A percentile compares a stretch with the other conserved stretches of the same genome.
These are phyloP conservation scores for Salvelinus sp. DNA, from an alignment of 2,113 vertebrate genomes.

Conservation along the genomic window DNA sequence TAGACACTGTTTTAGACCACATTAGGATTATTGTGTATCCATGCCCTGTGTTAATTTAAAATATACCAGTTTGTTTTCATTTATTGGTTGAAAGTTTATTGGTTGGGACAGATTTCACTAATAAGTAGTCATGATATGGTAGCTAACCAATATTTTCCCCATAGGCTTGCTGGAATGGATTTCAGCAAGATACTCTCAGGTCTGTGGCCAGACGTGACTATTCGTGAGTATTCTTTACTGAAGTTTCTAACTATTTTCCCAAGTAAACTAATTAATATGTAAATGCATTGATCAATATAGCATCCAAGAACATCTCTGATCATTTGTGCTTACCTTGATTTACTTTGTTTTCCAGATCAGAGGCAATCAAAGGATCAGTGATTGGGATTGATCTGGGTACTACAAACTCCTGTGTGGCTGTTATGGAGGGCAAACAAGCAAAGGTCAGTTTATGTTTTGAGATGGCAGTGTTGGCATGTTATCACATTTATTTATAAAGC, in stretches of 20 bases:
- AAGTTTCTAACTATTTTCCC: no score
- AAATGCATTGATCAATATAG: no score
- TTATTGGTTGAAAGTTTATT: not conserved
- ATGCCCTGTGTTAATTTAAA: not conserved
- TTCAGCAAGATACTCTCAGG: conserved; percentile 80
- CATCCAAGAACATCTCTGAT: no score
- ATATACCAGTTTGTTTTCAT: not conserved
- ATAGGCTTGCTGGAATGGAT: conserved; percentile 83
- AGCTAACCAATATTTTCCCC: not conserved
- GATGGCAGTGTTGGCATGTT: not conserved
- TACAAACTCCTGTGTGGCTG: conserved; percentile 97
- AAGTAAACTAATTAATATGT: no score
- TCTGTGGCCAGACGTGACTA: conserved; percentile 82
- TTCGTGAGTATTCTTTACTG: conserved; percentile 79
- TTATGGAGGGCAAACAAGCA: conserved; percentile 98
- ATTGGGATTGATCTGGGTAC: conserved; percentile 97
- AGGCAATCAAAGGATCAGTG: conserved; percentile 92
- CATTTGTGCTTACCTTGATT: no score
- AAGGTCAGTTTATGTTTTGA: conserved; percentile 72
- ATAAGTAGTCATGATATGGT: not conserved
- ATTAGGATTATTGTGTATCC: no score
- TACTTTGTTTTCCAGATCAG: conserved; percentile 78
- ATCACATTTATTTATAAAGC: no score
- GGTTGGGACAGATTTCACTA: not conserved
- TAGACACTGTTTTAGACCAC: no score